Percentiles rank a stretch among this genome's conserved stretches.
Evolutionary conservation across 1,140 invertebrate genomes (phyloP).

Genomic region (Drosophila parvula): DNA sequence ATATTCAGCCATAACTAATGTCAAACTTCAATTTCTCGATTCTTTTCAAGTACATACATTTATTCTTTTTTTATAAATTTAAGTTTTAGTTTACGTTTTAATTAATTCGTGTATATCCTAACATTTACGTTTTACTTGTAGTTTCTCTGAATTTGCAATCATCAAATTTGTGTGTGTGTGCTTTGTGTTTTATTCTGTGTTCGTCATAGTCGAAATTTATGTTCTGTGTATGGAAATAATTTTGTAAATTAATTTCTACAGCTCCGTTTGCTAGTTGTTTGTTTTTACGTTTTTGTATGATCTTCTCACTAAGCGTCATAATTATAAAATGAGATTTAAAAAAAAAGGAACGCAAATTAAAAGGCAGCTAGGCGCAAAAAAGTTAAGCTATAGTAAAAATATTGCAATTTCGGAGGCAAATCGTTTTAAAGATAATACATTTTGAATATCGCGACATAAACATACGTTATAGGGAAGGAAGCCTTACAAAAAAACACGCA

Average conservation of each 20-base stretch:
- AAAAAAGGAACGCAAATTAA: constrained; percentile 27
- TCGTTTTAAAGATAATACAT: constrained; percentile 33
- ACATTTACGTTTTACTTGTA: constrained; percentile 68
- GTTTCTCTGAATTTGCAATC: constrained; percentile 59
- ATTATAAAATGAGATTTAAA: constrained; percentile 23
- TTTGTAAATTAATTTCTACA: constrained; percentile 60
- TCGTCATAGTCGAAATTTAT: constrained; percentile 41
- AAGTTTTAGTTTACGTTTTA: constrained; percentile 27
- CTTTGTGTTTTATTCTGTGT: constrained; percentile 25
- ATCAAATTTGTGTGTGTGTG: constrained; percentile 45
- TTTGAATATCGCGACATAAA: constrained; percentile 50
- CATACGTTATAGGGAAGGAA: constrained; percentile 48
- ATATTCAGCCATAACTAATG: neutral
- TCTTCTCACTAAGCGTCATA: constrained; percentile 38
- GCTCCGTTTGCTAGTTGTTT: constrained; percentile 18
- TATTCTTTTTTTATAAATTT: constrained; percentile 42
- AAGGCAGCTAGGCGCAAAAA: constrained; percentile 10
- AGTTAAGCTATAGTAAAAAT: constrained; percentile 15
- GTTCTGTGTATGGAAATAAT: constrained; percentile 40
- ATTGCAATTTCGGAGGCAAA: constrained; percentile 22
- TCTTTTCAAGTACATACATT: constrained; percentile 61
- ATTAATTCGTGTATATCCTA: constrained; percentile 58
- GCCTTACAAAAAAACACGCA: constrained; percentile 57
- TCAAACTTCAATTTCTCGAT: neutral
- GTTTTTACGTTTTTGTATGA: neutral